Evolutionary conservation across 2,113 vertebrate genomes (phyloP).

Genomic region (Budorcas taxicolor): DNA sequence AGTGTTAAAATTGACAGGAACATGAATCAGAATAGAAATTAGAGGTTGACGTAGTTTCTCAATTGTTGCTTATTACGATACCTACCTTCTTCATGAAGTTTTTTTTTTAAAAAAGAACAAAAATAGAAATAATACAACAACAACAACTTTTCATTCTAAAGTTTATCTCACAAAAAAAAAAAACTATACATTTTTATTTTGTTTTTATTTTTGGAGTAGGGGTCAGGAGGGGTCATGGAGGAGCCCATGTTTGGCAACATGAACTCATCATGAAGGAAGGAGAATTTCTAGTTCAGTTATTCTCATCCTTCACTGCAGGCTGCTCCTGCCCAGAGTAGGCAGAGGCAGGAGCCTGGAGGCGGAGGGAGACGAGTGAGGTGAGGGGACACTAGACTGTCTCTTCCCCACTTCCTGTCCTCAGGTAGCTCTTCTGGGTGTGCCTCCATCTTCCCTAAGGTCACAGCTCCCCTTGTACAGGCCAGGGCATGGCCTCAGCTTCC

Average conservation of each 20-base stretch:
- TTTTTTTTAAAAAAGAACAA: not conserved
- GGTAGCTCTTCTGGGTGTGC: rapidly evolving
- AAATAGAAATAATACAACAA: not conserved
- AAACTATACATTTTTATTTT: not conserved
- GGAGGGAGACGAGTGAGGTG: rapidly evolving
- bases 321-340: not conserved
- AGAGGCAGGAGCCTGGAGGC: not conserved
- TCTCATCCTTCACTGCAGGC: not conserved
- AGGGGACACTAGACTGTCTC: rapidly evolving
- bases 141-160: not conserved
- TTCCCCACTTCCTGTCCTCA: not conserved
- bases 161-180: not conserved
- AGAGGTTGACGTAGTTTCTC: not conserved
- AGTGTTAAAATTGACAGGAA: not conserved
- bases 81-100: not conserved
- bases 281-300: not conserved
- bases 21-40: not conserved
- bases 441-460: not conserved
- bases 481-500: not conserved
- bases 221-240: rapidly evolving
- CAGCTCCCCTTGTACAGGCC: not conserved
- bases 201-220: not conserved
- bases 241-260: not conserved
- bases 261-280: not conserved
- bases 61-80: not conserved